Evolutionary conservation across 1,140 invertebrate species (phyloP), one percentile per base, ranked within the genome.

Genomic region (Lordiphosa collinella): DNA sequence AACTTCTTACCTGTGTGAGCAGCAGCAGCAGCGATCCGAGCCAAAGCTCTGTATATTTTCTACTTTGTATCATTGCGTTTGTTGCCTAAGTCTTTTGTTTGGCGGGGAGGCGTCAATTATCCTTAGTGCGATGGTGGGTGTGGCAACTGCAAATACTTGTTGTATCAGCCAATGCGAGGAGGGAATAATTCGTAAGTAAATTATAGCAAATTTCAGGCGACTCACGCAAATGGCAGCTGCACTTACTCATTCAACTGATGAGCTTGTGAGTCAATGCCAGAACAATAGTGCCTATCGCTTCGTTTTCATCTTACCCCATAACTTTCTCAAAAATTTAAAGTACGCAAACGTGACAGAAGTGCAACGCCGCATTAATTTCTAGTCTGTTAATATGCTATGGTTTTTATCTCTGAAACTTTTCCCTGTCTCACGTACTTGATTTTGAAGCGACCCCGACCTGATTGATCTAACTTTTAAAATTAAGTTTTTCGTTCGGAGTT

Each of bases 311-410:
- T 47, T 1, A 16, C 13, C 14, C 25, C 54, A 75, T 75, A 76
- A 80, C 76, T 80, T 80, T 80, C 76, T 82, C 71, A 55, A 54
- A 71, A 72, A 55, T 52, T 80, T 72, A n/a, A 67, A 80, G 66
- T 71, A 58, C 66, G 32, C 52, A 67, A 64, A 80, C 76, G 76
- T 80, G 75, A 82, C 65, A 69, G 43, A 52, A 74, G 63, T 62
- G 59, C 49, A 52, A 51, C 16, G 36, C 44, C 36, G 25, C 57
- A 61, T 41, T 52, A 55, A 56, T 80, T 76, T 80, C 66, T 76
- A 80, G 84, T 76, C 76, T 80, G 52, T 71, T 76, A 76, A 82
- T 82, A 76, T 82, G 71, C 40, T 60, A 49, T 53, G 66, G 34
- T 61, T 56, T 62, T 55, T 25, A 38, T 65, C 61, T 70, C 34